Percentiles rank a stretch among this genome's conserved stretches.
Conservation (phyloP, 1,140 invertebrate genomes). For the Eufriesea mexicana region DNA sequence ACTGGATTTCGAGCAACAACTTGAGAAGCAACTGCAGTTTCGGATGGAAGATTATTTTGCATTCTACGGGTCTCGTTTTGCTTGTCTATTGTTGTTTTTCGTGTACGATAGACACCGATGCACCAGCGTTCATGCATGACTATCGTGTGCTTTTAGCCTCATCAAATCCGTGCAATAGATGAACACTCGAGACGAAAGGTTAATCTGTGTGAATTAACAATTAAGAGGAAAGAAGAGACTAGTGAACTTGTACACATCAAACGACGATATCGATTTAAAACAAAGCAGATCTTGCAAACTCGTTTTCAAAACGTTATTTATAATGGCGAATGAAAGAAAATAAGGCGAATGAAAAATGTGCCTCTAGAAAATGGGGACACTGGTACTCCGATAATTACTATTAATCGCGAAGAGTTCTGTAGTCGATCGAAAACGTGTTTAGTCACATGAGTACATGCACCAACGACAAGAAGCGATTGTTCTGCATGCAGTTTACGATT, state of each 20-base stretch:
- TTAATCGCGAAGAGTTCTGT: neutral
- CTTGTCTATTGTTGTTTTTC: conserved; percentile 6
- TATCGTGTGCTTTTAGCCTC: neutral
- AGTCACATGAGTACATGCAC: conserved; percentile 6
- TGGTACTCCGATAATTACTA: neutral
- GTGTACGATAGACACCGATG: conserved; percentile 20
- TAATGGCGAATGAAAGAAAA: no score
- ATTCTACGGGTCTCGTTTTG: conserved; percentile 28
- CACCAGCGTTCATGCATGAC: conserved; percentile 18
- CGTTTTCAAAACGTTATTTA: neutral
- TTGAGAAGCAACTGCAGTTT: conserved; percentile 14
- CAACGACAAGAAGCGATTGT: neutral
- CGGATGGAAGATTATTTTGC: conserved; percentile 41
- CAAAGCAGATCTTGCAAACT: neutral
- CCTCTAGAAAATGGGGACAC: no score
- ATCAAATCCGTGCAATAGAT: conserved; percentile 16
- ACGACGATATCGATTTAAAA: neutral
- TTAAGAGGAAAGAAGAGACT: neutral
- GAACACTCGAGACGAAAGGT: neutral
- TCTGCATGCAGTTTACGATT: neutral
- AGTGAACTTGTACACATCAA: neutral
- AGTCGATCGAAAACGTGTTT: no score
- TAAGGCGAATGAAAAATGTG: no score
- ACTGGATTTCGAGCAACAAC: conserved; percentile 51
- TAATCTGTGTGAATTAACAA: neutral